A percentile compares a stretch with the other conserved stretches of the same genome.
phyloP scores from a whole-genome alignment of 1,140 invertebrate genomes.

The Harlomillsia oculata region DNA sequence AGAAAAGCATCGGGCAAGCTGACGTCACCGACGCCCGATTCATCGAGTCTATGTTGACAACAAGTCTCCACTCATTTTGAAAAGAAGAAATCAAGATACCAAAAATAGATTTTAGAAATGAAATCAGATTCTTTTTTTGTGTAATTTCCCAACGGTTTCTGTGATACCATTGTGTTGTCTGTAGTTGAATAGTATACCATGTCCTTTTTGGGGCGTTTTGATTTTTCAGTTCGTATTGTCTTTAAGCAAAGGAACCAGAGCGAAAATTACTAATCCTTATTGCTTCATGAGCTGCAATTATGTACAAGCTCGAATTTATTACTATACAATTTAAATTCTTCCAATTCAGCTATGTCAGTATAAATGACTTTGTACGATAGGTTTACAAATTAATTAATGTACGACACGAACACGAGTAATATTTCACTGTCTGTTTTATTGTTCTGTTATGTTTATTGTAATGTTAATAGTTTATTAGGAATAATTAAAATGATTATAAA shows the following conservation, averaged over 20 bases:
- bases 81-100: background rate
- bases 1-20: slow-evolving; percentile 6
- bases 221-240: background rate
- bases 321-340: background rate
- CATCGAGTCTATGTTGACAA: background rate
- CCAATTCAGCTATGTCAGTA: background rate
- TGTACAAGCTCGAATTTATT: too few species aligned
- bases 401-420: too few species aligned
- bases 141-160: slow-evolving; percentile 11
- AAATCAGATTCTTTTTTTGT: slow-evolving; percentile 6
- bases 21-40: background rate
- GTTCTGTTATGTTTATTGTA: background rate
- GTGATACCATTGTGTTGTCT: slow-evolving; percentile 13
- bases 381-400: too few species aligned
- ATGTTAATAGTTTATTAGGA: background rate
- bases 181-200: too few species aligned
- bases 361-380: too few species aligned
- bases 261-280: background rate
- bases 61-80: background rate
- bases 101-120: slow-evolving; percentile 5
- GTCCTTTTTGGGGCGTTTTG: too few species aligned
- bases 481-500: background rate
- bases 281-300: too few species aligned
- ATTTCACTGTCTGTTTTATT: too few species aligned
- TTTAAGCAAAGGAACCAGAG: background rate